Base-by-base conservation (phyloP, 1,140 invertebrate species). In the Anoplophora glabripennis region DNA sequence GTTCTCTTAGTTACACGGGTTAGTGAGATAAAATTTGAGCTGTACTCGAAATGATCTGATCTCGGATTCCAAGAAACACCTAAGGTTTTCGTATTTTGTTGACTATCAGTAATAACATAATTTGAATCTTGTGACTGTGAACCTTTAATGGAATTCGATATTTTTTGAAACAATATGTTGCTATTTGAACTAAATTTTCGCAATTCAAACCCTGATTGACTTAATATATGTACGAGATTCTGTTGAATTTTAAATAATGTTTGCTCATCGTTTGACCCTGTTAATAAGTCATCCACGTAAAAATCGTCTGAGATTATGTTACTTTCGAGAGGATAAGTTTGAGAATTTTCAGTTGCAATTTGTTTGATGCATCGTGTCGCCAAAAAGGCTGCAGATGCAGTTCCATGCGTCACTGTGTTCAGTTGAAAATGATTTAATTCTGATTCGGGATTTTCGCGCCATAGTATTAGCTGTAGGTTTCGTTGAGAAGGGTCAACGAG, bases 251-350 rank as follows among this genome's bases (percentile, higher is more conserved):
- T 18, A 48, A 66, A 52, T 3, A 65, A 64, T 38, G 66, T 40
- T 51, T 69, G 55, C 7, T 63, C 17, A 10, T 18, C 49, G 55
- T 73, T 56, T n/a, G 66, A 69, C 18, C 77, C 76, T 28, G 69
- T 66, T 8, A 79, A 51, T 5, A 77, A 28, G 57, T 81, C 76
- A 47, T 81, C 78, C 5, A 28, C 14, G 17, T 38, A 45, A 14
- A 38, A 55, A 42, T 21, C 41, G 12, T 2, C 7, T 18, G 1
- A 35, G 8, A 41, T 53, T 46, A 53, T 4, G 7, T 4, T 53
- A 7, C 7, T 42, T 17, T n/a, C 21, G 3, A 14, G 17, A 4
- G 21, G 44, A 17, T 17, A 12, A 14, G 10, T 17, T 46, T 46
- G 11, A n/a, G 21, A 1, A 17, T 17, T 14, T 46, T 46, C 14